Conservation (phyloP, 2,113 vertebrate genomes). For the Rousettus leschenaultii region DNA sequence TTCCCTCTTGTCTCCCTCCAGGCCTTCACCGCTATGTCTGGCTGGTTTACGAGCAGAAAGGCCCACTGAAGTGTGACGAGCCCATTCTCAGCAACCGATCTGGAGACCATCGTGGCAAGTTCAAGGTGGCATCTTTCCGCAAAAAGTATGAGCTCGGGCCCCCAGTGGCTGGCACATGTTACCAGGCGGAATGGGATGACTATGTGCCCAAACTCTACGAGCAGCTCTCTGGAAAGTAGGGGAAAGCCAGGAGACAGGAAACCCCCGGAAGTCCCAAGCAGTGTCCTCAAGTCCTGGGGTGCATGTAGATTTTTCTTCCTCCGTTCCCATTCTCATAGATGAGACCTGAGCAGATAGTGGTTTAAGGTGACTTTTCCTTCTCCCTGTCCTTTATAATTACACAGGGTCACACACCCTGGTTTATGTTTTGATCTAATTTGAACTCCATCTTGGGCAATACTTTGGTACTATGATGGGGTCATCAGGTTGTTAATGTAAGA, state of each 20-base stretch:
- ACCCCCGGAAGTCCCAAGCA: background rate
- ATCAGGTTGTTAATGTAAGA: background rate
- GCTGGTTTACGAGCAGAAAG: conserved; percentile 93
- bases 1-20: conserved; percentile 58
- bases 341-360: background rate
- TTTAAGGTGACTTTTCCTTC: background rate
- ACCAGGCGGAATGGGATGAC: conserved; percentile 96
- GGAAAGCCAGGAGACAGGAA: background rate
- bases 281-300: background rate
- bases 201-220: conserved; percentile 96
- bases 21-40: conserved; percentile 97
- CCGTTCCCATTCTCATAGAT: fast-evolving
- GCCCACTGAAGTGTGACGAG: conserved; percentile 86
- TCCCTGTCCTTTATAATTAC: background rate
- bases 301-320: background rate
- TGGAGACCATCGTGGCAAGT: conserved; percentile 90
- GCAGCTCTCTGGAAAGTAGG: conserved; percentile 92
- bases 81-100: conserved; percentile 89
- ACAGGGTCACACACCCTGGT: background rate
- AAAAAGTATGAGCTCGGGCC: conserved; percentile 88
- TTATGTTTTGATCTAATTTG: conserved; percentile 21
- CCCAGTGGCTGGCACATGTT: conserved; percentile 92
- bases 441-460: background rate
- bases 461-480: background rate
- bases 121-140: conserved; percentile 91